Conservation (phyloP, 37 sponge, comb jelly and placozoan species). For the Lycopodina hypogea region DNA sequence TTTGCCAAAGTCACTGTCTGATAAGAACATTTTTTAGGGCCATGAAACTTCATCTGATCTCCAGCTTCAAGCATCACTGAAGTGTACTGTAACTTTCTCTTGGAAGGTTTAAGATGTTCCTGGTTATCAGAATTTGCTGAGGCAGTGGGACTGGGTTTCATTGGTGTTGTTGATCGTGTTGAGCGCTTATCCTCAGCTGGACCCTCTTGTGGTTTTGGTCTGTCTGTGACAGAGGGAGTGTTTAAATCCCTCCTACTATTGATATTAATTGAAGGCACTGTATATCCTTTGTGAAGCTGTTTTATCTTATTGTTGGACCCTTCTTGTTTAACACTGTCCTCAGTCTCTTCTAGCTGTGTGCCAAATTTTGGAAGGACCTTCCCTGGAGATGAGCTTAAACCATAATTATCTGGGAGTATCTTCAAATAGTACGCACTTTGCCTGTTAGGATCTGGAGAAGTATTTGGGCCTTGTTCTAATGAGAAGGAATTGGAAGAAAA, state of each 20-base stretch:
- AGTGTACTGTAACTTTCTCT: slow-evolving; percentile 7
- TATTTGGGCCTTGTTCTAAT: neutral
- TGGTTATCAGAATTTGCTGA: neutral
- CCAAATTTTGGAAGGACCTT: neutral
- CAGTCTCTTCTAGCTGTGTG: neutral
- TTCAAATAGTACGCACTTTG: slow-evolving; percentile 18
- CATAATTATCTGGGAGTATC: neutral
- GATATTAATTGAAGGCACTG: too few relatives aligned
- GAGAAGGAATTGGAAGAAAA: too few relatives aligned
- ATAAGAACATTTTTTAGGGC: neutral
- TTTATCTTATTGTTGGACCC: too few relatives aligned
- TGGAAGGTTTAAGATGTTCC: neutral
- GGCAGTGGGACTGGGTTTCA: neutral
- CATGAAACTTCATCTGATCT: neutral
- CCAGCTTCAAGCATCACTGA: neutral
- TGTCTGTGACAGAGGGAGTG: too few relatives aligned
- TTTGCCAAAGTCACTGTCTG: slow-evolving; percentile 4
- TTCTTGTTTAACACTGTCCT: neutral
- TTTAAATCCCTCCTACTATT: too few relatives aligned
- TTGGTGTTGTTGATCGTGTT: neutral
- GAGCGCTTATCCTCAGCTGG: neutral
- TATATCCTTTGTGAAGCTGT: too few relatives aligned
- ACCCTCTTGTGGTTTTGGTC: neutral
- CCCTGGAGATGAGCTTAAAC: neutral
- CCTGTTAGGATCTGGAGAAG: neutral